Conservation (phyloP, 2,113 vertebrate genomes). For the Octodon degus region DNA sequence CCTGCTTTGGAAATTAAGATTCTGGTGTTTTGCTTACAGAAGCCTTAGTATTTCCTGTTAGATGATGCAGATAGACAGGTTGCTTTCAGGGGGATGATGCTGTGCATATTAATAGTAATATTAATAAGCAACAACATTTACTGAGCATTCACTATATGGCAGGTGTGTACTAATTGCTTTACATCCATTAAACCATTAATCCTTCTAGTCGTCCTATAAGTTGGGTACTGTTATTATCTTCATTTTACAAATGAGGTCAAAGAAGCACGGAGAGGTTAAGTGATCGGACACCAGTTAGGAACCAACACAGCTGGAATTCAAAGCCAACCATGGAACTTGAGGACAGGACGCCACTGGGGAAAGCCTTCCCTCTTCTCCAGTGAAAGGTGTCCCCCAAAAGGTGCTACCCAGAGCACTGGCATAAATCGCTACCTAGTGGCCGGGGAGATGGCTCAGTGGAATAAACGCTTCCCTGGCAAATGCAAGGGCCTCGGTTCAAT, state of each 20-base stretch:
- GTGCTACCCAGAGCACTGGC: background rate
- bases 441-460: too few species aligned
- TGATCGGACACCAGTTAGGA: slow-evolving; percentile 17
- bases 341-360: background rate
- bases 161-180: background rate
- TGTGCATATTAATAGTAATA: background rate
- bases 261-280: slow-evolving; percentile 47
- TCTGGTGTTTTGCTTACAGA: slow-evolving; percentile 7
- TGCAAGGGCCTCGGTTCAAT: too few species aligned
- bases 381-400: background rate
- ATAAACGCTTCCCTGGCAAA: too few species aligned
- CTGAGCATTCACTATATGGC: slow-evolving; percentile 23
- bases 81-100: background rate
- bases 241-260: slow-evolving; percentile 57
- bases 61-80: background rate
- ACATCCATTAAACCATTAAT: background rate
- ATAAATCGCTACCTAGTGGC: background rate
- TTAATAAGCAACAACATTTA: slow-evolving; percentile 27
- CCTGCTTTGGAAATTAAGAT: background rate
- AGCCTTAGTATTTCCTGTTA: slow-evolving; percentile 51
- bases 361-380: background rate
- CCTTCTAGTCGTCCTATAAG: background rate
- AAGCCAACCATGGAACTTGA: background rate
- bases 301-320: slow-evolving; percentile 33
- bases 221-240: background rate